Conservation (phyloP, 2,113 vertebrate species). For the Elachura formosa region DNA sequence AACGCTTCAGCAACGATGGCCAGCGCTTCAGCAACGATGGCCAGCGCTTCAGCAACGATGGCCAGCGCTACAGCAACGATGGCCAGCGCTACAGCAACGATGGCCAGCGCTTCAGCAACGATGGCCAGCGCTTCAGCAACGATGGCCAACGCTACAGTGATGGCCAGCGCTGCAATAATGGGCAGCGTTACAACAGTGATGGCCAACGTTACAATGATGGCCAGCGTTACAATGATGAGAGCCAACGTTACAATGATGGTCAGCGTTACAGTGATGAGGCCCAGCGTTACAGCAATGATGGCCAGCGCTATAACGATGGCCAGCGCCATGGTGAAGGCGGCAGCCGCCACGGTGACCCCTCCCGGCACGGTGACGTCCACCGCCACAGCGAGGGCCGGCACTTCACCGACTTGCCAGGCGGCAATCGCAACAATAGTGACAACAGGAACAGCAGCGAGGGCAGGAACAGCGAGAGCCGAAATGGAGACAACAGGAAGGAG, state of each 20-base stretch:
- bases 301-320: slow-evolving; percentile 59
- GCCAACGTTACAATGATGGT: accelerated
- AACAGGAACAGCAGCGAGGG: slow-evolving; percentile 64
- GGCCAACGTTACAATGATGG: accelerated
- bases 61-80: accelerated
- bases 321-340: slow-evolving; percentile 53
- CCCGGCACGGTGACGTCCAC: slow-evolving; percentile 1
- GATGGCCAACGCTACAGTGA: not conserved
- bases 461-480: slow-evolving; percentile 64
- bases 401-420: not conserved
- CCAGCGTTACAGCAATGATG: slow-evolving; percentile 35
- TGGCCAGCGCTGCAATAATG: accelerated
- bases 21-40: not conserved
- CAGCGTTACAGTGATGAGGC: not conserved
- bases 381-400: slow-evolving; percentile 68
- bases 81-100: not conserved
- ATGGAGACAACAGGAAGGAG: slow-evolving; percentile 63
- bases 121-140: accelerated
- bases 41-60: not conserved
- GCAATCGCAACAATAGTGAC: slow-evolving; percentile 43
- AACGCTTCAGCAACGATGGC: not conserved
- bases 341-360: slow-evolving; percentile 6
- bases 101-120: not conserved
- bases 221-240: not conserved
- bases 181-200: accelerated